Evolutionary conservation across 1,140 invertebrate species (phyloP), one percentile per base, ranked within the genome.

Genomic region (Triops longicaudatus): DNA sequence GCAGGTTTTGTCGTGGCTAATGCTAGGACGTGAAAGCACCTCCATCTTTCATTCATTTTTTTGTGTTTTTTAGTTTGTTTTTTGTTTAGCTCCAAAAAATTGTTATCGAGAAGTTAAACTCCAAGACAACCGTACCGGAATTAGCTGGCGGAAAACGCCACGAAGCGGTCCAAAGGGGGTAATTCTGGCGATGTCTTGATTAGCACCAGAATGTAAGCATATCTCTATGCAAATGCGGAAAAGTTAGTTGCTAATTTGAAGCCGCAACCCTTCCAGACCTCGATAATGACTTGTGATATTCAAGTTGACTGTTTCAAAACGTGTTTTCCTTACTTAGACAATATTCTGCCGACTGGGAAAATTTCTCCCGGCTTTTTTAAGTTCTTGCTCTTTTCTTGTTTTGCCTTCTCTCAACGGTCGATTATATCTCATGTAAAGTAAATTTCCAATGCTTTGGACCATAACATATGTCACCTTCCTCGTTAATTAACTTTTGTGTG

Each of bases 221-320:
- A 63, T 63, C 50, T 63, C 50, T 63, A 63, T 63, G 50, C 22
- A 63, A 63, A 63, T 63, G 50, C 22, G 50, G 50, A 63, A 63
- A 63, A 63, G 50, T 63, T 63, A 63, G 50, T 63, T 63, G 50
- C 50, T 63, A 63, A 63, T 63, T 63, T 63, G 50, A 63, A 63
- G 50, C 50, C 50, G 50, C 50, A 22, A 63, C 9, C 50, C 17
- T 63, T 22, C 50, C 14, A 22, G 50, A 63, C 50, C 50, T 63
- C 50, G 50, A 63, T 63, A 63, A 63, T 22, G 50, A 63, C 50
- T 63, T 63, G 50, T 22, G 50, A 63, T 63, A 63, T 63, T 63
- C 50, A 63, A 63, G 50, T 63, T 22, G n/a, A 63, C 50, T n/a
- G 14, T 63, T 63, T 63, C 14, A 22, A 63, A 63, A 63, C 50